Percentiles rank a stretch among this genome's conserved stretches.
Conservation (phyloP, 2,797 vertebrate genomes). For the Pampus argenteus region DNA sequence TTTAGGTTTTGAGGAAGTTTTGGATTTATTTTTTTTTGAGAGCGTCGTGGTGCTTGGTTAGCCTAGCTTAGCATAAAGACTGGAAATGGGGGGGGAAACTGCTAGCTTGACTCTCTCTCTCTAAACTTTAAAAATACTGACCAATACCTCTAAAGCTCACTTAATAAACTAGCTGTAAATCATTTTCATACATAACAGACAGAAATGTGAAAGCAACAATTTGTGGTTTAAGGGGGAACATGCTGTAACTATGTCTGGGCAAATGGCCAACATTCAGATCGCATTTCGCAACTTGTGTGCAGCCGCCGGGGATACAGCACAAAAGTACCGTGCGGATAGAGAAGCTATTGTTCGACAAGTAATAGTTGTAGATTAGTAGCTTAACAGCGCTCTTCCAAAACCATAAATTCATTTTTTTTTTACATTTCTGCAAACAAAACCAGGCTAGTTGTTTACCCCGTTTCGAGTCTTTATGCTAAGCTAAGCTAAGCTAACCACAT, state of each 20-base stretch:
- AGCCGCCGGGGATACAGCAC: background rate
- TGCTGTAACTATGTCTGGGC: background rate
- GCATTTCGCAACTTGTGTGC: background rate
- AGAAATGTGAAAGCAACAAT: background rate
- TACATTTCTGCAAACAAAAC: background rate
- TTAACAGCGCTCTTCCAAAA: background rate
- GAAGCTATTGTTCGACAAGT: background rate
- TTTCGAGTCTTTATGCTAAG: background rate
- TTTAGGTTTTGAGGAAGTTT: background rate
- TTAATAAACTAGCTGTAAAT: background rate
- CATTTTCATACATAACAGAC: background rate
- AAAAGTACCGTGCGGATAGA: no score
- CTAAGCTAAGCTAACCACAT: constrained; percentile 2
- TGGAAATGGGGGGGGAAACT: background rate
- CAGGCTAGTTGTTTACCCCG: background rate
- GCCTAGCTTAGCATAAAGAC: background rate
- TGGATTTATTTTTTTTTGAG: background rate
- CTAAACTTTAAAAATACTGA: background rate
- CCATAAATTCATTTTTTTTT: background rate
- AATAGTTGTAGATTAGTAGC: no score
- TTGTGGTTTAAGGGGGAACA: background rate
- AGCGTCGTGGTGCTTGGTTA: background rate
- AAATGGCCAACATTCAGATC: background rate
- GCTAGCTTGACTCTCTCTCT: no score
- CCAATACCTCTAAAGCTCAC: background rate